phyloP scores from a whole-genome alignment of 2,113 vertebrate species.

The Gopherus evgoodei region DNA sequence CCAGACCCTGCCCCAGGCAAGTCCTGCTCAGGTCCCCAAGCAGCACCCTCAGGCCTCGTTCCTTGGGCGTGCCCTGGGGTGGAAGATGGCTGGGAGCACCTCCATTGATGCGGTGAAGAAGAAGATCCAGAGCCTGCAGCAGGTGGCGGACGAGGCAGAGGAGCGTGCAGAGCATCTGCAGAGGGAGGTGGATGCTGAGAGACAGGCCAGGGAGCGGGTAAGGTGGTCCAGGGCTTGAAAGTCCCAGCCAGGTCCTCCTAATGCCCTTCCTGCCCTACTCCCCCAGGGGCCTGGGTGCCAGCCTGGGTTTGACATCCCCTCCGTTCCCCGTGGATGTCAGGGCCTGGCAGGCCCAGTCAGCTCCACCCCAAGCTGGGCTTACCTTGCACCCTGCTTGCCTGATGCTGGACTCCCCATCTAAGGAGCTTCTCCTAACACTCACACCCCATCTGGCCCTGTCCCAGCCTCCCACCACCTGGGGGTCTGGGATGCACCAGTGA shows the following conservation, averaged over 20 bases:
- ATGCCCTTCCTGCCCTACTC: accelerated
- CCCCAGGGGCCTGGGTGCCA: accelerated
- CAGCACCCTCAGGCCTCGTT: no score
- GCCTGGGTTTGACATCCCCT: not conserved
- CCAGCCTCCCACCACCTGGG: not conserved
- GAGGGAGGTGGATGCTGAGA: conserved; percentile 82
- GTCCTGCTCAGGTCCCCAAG: no score
- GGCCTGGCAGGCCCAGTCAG: no score
- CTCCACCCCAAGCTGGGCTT: not conserved
- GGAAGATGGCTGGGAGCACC: conserved; percentile 66
- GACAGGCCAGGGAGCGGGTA: conserved; percentile 83
- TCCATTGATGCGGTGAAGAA: conserved; percentile 86
- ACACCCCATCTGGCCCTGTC: not conserved
- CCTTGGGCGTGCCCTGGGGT: no score
- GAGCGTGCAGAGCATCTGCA: conserved; percentile 83
- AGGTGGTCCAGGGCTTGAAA: not conserved
- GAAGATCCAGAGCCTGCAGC: conserved; percentile 89
- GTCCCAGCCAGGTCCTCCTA: not conserved
- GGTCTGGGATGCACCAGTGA: no score
- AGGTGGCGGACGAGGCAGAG: conserved; percentile 84
- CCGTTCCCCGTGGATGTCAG: not conserved
- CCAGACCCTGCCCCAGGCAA: no score
- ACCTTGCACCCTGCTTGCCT: no score
- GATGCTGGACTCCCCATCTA: no score
- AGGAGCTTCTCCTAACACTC: not conserved